Evolutionary conservation across 2,797 vertebrate species (phyloP), one percentile per base, ranked within the genome.

Genomic region (Onychomys arenicola): DNA sequence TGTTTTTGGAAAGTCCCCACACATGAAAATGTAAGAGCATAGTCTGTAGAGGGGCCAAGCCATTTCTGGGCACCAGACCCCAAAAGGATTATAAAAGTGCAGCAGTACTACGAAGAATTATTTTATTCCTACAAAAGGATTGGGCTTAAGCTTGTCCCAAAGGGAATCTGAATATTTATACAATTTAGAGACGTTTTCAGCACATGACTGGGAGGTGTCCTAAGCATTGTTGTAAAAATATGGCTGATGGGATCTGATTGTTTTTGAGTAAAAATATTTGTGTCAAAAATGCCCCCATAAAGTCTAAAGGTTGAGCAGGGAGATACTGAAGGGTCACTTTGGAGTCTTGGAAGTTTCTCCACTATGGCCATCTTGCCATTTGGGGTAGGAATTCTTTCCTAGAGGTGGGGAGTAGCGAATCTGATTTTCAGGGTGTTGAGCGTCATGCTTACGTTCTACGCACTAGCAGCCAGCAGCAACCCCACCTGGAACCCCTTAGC

Each of bases 151-250:
- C 43, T 77, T 57, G 63, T n/a, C 81, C 32, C 46, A 69, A 94
- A 89, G 46, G 83, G 84, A 94, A 92, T 32, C 5, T 40, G 69
- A 95, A 57, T 92, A 90, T 89, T 93, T 85, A 43, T n/a, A 91
- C 91, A 90, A 92, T 34, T 96, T 85, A 23, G 49, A 40, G 34
- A 8, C 34, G 40, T 86, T 77, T 92, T 84, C n/a, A 83, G 21
- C 25, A 14, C 11, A 61, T 9, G 21, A 69, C 78, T 88, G 80
- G 19, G 8, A 95, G 17, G 16, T 14, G 29, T 76, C 37, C 12
- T 59, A 57, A 65, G 27, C 12, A 46, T 34, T 25, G 2, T 65
- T 43, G 14, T 67, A 46, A 61, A 81, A 4, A 32, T 21, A 7
- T 27, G 34, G 67, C 59, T 37, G n/a, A 59, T 71, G 8, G 27